These are phyloP conservation scores for Diabrotica virgifera DNA, from an alignment of 1,140 invertebrate species.

Conservation along the genomic window DNA sequence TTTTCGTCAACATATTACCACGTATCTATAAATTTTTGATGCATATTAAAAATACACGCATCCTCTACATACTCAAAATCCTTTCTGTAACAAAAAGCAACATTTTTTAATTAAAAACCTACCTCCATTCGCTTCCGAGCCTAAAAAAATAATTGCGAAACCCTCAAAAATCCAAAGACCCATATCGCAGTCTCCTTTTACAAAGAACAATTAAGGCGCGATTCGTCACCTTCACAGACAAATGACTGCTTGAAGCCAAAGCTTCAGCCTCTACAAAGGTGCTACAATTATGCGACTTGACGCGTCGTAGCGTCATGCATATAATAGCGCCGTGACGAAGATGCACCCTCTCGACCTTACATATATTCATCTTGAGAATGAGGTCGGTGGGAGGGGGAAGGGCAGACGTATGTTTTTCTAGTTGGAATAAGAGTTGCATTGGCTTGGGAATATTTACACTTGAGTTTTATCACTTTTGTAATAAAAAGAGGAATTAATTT, in stretches of 20 bases:
- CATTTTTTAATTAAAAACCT: too few species aligned
- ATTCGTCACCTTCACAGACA: conserved; percentile 1
- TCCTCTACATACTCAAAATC: too few species aligned
- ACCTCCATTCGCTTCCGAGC: too few species aligned
- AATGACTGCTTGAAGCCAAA: conserved; percentile 2
- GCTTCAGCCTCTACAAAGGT: background rate
- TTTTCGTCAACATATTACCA: too few species aligned
- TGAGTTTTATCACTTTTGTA: background rate
- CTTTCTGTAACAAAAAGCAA: too few species aligned
- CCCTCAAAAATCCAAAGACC: background rate
- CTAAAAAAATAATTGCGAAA: background rate
- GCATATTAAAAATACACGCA: too few species aligned
- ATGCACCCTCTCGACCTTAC: background rate
- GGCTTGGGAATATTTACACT: background rate
- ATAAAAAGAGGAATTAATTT: background rate
- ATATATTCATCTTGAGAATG: conserved; percentile 1
- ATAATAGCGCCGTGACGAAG: conserved; percentile 1
- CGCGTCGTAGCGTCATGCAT: background rate
- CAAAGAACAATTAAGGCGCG: background rate
- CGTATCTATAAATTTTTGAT: too few species aligned
- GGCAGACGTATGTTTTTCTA: background rate
- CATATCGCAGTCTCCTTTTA: background rate
- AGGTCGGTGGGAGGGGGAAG: background rate
- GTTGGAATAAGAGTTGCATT: background rate
- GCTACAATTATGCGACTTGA: conserved; percentile 2